Evolutionary conservation across 2,888 invertebrate species (phyloP).

Genomic region (Diplazon laetatorius): DNA sequence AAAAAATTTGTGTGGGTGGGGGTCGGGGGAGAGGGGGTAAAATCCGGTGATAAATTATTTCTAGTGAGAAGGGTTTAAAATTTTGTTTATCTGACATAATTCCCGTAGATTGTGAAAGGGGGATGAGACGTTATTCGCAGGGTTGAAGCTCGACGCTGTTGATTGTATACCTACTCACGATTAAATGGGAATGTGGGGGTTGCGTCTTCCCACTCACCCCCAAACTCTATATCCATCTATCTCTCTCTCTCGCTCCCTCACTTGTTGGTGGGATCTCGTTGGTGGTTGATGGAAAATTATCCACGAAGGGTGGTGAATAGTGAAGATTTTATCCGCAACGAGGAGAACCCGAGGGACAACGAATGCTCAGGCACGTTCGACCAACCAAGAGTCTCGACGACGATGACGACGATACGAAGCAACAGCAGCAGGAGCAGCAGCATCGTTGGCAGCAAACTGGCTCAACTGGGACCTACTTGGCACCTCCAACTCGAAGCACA

Average conservation of each 20-base stretch:
- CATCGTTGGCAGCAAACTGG: too few species aligned
- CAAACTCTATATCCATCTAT: background rate
- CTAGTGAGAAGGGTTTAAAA: constrained; percentile 16
- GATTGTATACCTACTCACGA: constrained; percentile 53
- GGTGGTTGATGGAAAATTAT: constrained; percentile 72
- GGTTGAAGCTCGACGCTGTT: constrained; percentile 56
- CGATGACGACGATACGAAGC: constrained; percentile 47
- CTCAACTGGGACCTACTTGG: background rate
- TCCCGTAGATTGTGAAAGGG: constrained; percentile 2
- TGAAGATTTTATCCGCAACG: constrained; percentile 76
- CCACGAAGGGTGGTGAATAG: constrained; percentile 66
- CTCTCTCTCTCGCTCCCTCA: background rate
- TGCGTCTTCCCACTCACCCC: background rate
- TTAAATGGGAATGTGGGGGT: constrained; percentile 52
- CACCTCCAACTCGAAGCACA: constrained; percentile 11
- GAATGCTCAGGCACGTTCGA: constrained; percentile 80
- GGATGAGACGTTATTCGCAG: constrained; percentile 10
- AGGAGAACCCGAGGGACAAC: constrained; percentile 69
- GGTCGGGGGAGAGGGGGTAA: too few species aligned
- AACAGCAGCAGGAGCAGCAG: constrained; percentile 8
- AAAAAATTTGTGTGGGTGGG: constrained; percentile 3
- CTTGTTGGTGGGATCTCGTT: constrained; percentile 61
- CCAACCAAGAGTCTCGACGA: constrained; percentile 72
- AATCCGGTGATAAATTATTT: constrained; percentile 54
- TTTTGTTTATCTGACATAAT: constrained; percentile 25